These are phyloP conservation scores for Balaenoptera acutorostrata DNA, from an alignment of 2,113 vertebrate genomes.

Conservation along the genomic window DNA sequence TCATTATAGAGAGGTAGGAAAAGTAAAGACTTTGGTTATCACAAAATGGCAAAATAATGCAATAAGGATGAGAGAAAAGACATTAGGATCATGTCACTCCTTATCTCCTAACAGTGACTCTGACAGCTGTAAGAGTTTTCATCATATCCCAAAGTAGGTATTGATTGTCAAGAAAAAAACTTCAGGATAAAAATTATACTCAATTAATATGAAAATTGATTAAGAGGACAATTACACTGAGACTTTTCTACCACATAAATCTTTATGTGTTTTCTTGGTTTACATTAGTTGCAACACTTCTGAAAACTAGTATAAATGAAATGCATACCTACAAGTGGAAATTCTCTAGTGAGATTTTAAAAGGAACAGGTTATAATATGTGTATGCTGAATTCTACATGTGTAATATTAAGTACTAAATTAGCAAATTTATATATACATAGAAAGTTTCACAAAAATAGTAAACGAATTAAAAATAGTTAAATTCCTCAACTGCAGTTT, in stretches of 20 bases:
- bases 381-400: not conserved
- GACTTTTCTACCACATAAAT: not conserved
- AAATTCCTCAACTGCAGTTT: not conserved
- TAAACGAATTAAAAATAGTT: not conserved
- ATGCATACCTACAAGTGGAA: not conserved
- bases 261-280: constrained; percentile 14
- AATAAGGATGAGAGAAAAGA: not conserved
- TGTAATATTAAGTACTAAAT: not conserved
- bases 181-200: not conserved
- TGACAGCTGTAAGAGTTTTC: not conserved
- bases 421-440: not conserved
- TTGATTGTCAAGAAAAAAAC: constrained; percentile 6
- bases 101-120: not conserved
- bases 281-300: not conserved
- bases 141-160: not conserved
- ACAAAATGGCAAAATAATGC: not conserved
- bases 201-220: not conserved
- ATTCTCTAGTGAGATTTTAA: not conserved
- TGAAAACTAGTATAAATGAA: constrained; percentile 31
- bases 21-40: not conserved
- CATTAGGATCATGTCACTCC: not conserved
- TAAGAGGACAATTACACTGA: not conserved
- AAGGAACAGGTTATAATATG: not conserved
- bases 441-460: not conserved
- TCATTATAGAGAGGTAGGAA: not conserved